Evolutionary conservation across 2,113 vertebrate genomes (phyloP), one percentile per base, ranked within the genome.

Genomic region (Callionymus lyra): DNA sequence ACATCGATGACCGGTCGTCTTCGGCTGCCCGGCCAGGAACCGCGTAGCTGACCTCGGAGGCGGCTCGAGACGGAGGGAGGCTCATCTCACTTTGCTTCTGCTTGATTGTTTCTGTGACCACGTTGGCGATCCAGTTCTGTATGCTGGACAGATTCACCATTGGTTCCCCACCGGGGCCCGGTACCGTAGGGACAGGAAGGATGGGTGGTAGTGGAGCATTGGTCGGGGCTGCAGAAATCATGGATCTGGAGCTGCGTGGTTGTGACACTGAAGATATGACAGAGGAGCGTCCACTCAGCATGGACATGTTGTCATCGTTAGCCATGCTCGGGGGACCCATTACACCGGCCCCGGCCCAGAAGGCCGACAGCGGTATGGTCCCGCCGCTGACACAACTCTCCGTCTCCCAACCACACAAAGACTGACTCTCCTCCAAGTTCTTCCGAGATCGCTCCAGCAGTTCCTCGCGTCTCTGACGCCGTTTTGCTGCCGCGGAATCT

Each of bases 51-150:
- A 90, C 12, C 31, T 84, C 84, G 0, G 83, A 84, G 1, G 79
- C 80, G 0, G 66, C 70, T 2, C 53, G 44, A 2, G 90, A 93
- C 0, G 87, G 56, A 0, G 87, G 76, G 4, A 82, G 50, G 38
- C 79, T 84, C 77, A 93, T 84, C 53, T 97, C 95, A 1, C 78
- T 83, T 40, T 94, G 91, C 77, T 94, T 97, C 64, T 94, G 91
- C 41, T 89, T 88, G 6, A 98, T 89, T 0, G 93, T 95, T 65
- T 98, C 94, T 1, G 72, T 87, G 47, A 98, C 93, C 0, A 98
- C 92, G 0, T 74, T 93, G 16, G 92, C 86, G 0, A 98, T 98
- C 95, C 95, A 98, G 74, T 88, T 95, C 68, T 97, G 94, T 63
- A 97, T 95, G 49, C 85, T 89, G 35, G 90, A 81, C 8, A 97